Conservation (phyloP, 2,888 invertebrate species). For the Chalcosyrphus nemorum region DNA sequence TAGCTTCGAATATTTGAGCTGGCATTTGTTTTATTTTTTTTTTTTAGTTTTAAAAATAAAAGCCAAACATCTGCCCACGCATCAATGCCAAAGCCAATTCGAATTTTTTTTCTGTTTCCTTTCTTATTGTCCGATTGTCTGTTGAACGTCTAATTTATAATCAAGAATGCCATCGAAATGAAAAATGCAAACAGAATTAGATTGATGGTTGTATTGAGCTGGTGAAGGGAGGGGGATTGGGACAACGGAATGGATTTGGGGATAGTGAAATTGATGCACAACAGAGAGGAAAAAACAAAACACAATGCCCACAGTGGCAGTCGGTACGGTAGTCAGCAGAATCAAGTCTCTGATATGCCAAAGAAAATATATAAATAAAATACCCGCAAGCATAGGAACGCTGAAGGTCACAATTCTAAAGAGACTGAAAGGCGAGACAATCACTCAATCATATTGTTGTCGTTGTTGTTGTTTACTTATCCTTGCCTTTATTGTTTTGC, state of each 20-base stretch:
- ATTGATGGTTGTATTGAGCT: slow-evolving; percentile 39
- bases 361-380: slow-evolving; percentile 22
- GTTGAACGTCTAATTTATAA: slow-evolving; percentile 66
- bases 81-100: slow-evolving; percentile 28
- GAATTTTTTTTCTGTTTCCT: slow-evolving; percentile 10
- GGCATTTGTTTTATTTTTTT: slow-evolving; percentile 13
- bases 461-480: slow-evolving; percentile 41
- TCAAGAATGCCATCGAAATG: slow-evolving; percentile 59
- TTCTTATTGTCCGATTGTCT: slow-evolving; percentile 47
- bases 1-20: slow-evolving; percentile 16
- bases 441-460: slow-evolving; percentile 27
- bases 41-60: slow-evolving; percentile 13
- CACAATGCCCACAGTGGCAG: slow-evolving; percentile 8
- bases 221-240: not conserved
- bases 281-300: not conserved
- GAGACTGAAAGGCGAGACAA: slow-evolving; percentile 68
- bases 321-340: slow-evolving; percentile 31
- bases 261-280: slow-evolving; percentile 39
- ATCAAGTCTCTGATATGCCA: slow-evolving; percentile 12
- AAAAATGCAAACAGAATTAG: slow-evolving; percentile 61
- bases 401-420: slow-evolving; percentile 59
- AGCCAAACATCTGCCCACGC: slow-evolving; percentile 59
- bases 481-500: slow-evolving; percentile 26
- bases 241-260: not conserved
- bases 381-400: not conserved